phyloP scores from a whole-genome alignment of 2,797 vertebrate species.

The Muscicapa striata region DNA sequence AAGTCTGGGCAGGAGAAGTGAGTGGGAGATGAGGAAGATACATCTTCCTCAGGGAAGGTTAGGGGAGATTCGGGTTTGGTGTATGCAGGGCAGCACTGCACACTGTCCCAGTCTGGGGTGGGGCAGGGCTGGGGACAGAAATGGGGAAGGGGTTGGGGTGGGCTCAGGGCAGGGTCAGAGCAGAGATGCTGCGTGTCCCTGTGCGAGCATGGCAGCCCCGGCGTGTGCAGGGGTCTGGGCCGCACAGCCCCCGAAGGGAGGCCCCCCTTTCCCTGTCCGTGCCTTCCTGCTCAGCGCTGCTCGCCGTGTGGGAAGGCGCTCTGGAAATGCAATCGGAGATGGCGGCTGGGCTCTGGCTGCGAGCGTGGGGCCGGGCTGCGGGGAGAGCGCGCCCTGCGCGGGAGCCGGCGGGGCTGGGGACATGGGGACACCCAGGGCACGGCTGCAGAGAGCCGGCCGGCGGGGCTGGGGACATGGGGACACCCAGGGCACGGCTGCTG shows the following conservation, averaged over 20 bases:
- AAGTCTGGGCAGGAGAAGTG: background rate
- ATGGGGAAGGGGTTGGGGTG: background rate
- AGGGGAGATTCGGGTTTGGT: background rate
- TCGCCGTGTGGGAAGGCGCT: conserved; percentile 9
- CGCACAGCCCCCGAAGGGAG: background rate
- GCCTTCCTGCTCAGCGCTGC: conserved; percentile 12
- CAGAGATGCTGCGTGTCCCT: background rate
- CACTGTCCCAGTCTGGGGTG: background rate
- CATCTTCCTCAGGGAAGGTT: too few relatives aligned
- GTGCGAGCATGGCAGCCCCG: background rate
- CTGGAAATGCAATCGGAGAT: conserved; percentile 55
- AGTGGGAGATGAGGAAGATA: background rate
- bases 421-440: too few relatives aligned
- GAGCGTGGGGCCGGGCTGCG: background rate
- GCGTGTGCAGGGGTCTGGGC: background rate
- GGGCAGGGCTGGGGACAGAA: background rate
- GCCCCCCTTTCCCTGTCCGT: background rate
- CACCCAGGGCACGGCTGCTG: background rate
- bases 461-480: background rate
- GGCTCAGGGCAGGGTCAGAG: background rate
- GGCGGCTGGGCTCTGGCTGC: background rate
- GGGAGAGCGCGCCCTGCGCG: background rate
- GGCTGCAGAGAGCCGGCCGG: too few relatives aligned
- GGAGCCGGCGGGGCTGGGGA: background rate
- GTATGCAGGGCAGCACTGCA: background rate